These are phyloP conservation scores for Chelonus formosanus DNA, from an alignment of 2,888 invertebrate genomes.

Conservation along the genomic window DNA sequence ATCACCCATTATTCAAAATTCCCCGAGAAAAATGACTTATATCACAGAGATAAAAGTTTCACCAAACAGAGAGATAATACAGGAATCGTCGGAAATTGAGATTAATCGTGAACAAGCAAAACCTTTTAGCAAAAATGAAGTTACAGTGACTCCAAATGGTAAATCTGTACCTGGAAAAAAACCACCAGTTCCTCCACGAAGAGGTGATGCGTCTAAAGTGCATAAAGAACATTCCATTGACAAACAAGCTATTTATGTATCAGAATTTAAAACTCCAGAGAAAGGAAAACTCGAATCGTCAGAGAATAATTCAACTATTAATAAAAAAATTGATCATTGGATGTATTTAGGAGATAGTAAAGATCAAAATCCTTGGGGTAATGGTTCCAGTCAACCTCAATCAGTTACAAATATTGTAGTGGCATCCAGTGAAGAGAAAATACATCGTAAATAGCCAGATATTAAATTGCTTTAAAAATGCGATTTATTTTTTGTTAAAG, in stretches of 20 bases:
- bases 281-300: slow-evolving; percentile 33
- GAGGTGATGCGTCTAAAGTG: slow-evolving; percentile 59
- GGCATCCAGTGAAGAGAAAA: slow-evolving; percentile 50
- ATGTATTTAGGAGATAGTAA: slow-evolving; percentile 57
- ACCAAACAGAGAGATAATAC: slow-evolving; percentile 51
- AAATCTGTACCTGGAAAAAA: slow-evolving; percentile 57
- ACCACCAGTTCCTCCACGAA: slow-evolving; percentile 67
- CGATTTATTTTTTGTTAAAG: neutral
- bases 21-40: slow-evolving; percentile 68
- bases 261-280: slow-evolving; percentile 54
- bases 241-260: slow-evolving; percentile 60
- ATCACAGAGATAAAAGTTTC: slow-evolving; percentile 80
- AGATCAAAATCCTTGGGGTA: slow-evolving; percentile 55
- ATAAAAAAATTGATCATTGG: slow-evolving; percentile 62
- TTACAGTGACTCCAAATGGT: slow-evolving; percentile 55
- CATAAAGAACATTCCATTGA: slow-evolving; percentile 47
- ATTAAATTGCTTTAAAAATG: neutral
- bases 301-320: slow-evolving; percentile 30
- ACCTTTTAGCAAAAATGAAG: slow-evolving; percentile 39
- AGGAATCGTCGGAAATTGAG: slow-evolving; percentile 29
- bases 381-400: slow-evolving; percentile 54
- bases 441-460: slow-evolving; percentile 33
- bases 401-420: slow-evolving; percentile 58
- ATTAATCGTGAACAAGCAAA: slow-evolving; percentile 39
- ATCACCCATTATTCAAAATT: slow-evolving; percentile 56